Evolutionary conservation across 2,113 vertebrate genomes (phyloP).

Genomic region (Paramormyrops kingsleyae): DNA sequence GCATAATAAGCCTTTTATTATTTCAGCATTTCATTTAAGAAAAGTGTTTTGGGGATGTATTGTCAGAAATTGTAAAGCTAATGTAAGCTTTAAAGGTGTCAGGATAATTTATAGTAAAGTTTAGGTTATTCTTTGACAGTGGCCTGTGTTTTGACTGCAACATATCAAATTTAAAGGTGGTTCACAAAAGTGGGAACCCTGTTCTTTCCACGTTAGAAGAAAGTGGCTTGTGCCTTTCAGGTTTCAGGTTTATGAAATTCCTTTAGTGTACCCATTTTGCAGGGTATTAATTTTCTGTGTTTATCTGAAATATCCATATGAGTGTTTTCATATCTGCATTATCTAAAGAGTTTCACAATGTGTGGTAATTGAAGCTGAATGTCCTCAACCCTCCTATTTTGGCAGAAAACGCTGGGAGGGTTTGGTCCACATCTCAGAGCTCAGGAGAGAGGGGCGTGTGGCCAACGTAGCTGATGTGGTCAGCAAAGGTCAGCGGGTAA

Average conservation of each 20-base stretch:
- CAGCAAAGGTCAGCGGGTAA: constrained; percentile 94
- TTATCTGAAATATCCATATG: neutral
- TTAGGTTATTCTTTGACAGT: neutral
- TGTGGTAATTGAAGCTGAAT: neutral
- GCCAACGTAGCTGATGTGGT: constrained; percentile 96
- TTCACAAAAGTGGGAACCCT: neutral
- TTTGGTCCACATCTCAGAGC: constrained; percentile 93
- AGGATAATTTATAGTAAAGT: neutral
- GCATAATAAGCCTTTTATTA: neutral
- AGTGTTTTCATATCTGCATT: neutral
- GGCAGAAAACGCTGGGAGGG: constrained; percentile 95
- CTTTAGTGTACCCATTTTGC: neutral
- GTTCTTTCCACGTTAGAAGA: neutral
- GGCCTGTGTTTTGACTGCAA: neutral
- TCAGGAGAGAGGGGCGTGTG: constrained; percentile 86
- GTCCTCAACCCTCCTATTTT: neutral
- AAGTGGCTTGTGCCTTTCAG: neutral
- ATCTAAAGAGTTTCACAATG: neutral
- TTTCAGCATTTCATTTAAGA: neutral
- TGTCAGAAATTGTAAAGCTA: neutral
- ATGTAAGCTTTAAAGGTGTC: neutral
- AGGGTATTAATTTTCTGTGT: neutral
- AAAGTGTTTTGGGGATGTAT: neutral
- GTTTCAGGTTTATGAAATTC: neutral
- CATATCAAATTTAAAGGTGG: neutral